These are phyloP conservation scores for Pachydiplax longipennis DNA, from an alignment of 2,888 invertebrate species.

Conservation along the genomic window DNA sequence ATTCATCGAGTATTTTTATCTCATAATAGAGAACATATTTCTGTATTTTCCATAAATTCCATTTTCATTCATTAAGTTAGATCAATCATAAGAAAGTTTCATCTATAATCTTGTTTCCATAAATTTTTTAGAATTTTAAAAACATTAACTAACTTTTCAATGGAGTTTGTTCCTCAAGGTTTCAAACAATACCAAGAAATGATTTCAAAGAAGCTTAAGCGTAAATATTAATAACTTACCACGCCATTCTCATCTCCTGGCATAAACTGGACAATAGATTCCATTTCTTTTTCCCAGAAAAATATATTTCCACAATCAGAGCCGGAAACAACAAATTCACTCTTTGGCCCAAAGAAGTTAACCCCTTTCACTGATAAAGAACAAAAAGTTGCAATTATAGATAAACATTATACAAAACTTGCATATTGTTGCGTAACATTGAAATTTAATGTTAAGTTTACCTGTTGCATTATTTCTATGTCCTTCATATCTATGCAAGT, in stretches of 20 bases:
- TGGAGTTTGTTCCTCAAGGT: too few species aligned
- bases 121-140: too few species aligned
- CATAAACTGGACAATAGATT: slow-evolving; percentile 89
- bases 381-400: neutral
- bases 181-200: too few species aligned
- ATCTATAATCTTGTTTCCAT: too few species aligned
- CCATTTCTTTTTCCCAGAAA: slow-evolving; percentile 89
- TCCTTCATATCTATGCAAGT: slow-evolving; percentile 60
- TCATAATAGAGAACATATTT: too few species aligned
- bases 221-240: slow-evolving; percentile 65
- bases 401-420: neutral
- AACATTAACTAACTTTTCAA: too few species aligned
- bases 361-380: slow-evolving; percentile 80
- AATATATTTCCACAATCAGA: slow-evolving; percentile 89
- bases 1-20: too few species aligned
- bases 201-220: neutral
- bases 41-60: too few species aligned
- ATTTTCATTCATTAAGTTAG: too few species aligned
- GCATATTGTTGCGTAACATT: neutral
- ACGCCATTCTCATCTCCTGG: slow-evolving; percentile 83
- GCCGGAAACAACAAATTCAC: slow-evolving; percentile 91
- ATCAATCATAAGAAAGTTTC: too few species aligned
- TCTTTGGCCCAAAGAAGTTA: slow-evolving; percentile 90
- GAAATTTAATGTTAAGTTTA: slow-evolving; percentile 50
- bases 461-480: slow-evolving; percentile 74